These are phyloP conservation scores for Trinorchestia longiramus DNA, from an alignment of 1,140 invertebrate genomes.

Conservation along the genomic window DNA sequence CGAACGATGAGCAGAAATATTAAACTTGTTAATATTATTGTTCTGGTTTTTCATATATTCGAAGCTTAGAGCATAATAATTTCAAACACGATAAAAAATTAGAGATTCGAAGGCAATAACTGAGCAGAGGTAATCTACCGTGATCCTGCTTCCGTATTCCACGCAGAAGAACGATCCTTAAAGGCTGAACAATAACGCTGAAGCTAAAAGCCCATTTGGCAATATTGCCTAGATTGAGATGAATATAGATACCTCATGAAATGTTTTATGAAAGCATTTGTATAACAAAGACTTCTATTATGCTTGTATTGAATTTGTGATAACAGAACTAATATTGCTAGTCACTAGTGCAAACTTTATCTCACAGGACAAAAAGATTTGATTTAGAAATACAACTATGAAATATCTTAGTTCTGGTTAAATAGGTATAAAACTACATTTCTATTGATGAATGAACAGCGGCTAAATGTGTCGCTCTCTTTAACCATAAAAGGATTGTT, in stretches of 20 bases:
- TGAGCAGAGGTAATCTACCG: background rate
- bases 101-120: background rate
- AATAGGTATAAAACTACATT: background rate
- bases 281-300: background rate
- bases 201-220: background rate
- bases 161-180: background rate
- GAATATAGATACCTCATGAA: background rate
- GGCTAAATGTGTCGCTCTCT: background rate
- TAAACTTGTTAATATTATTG: background rate
- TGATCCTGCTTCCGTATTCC: conserved; percentile 1
- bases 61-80: background rate
- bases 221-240: background rate
- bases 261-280: background rate
- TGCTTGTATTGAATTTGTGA: background rate
- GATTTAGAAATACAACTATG: background rate
- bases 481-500: background rate
- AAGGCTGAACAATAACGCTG: conserved; percentile 29
- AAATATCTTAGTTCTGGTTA: background rate
- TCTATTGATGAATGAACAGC: background rate
- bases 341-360: background rate
- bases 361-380: background rate
- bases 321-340: background rate
- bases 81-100: background rate
- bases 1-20: background rate
- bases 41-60: background rate